phyloP scores from a whole-genome alignment of 2,113 vertebrate species.

The Poeciliopsis retropinna region DNA sequence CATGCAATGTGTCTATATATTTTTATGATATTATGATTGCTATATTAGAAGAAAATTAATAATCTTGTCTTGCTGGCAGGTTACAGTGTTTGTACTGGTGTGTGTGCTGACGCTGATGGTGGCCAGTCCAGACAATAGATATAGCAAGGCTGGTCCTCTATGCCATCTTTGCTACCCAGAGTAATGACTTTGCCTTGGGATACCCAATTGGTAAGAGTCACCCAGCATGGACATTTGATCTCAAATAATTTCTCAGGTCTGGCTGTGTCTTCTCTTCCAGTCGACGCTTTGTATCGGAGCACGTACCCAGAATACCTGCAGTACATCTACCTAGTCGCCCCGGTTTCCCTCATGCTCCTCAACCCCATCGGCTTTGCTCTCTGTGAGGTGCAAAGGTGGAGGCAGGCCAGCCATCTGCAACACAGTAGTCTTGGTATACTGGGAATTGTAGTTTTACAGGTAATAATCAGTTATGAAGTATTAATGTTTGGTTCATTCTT shows the following conservation, averaged over 20 bases:
- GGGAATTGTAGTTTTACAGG: slow-evolving; percentile 87
- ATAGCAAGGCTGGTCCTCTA: slow-evolving; percentile 95
- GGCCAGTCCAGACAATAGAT: slow-evolving; percentile 86
- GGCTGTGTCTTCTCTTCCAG: slow-evolving; percentile 32
- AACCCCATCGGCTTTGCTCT: slow-evolving; percentile 97
- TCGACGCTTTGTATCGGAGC: slow-evolving; percentile 88
- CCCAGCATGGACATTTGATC: not conserved
- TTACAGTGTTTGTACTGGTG: slow-evolving; percentile 89
- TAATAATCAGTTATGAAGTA: slow-evolving; percentile 3
- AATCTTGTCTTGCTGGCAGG: slow-evolving; percentile 68
- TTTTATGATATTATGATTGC: not conserved
- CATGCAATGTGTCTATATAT: not conserved
- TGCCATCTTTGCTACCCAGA: slow-evolving; percentile 97
- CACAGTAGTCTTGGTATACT: slow-evolving; percentile 87
- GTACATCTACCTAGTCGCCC: slow-evolving; percentile 97
- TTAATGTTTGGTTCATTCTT: rapidly evolving
- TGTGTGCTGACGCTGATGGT: slow-evolving; percentile 91
- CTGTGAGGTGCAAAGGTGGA: slow-evolving; percentile 96
- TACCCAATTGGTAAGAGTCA: slow-evolving; percentile 93
- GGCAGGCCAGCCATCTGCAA: slow-evolving; percentile 80
- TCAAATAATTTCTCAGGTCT: not conserved
- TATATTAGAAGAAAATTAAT: not conserved
- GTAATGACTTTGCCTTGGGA: slow-evolving; percentile 97
- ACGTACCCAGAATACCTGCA: slow-evolving; percentile 96
- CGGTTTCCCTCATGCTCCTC: slow-evolving; percentile 96